Evolutionary conservation across 2,113 vertebrate species (phyloP).

Genomic region (Bostrychus sinensis): DNA sequence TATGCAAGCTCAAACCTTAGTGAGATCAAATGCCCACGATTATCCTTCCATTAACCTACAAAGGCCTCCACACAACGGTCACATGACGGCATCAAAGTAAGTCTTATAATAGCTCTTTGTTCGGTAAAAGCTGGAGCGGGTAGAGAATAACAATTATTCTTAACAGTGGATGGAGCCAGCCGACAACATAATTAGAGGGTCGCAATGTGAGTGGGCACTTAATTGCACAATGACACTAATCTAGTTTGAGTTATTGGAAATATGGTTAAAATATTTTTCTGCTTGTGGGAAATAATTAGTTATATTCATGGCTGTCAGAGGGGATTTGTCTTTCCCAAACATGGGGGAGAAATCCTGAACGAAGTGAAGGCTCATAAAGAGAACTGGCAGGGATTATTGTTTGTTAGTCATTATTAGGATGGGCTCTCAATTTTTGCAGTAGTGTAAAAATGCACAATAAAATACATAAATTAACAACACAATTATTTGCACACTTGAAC

Average conservation of each 20-base stretch:
- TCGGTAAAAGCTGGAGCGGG: slow-evolving; percentile 52
- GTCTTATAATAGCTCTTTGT: slow-evolving; percentile 65
- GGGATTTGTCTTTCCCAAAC: slow-evolving; percentile 40
- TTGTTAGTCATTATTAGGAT: slow-evolving; percentile 37
- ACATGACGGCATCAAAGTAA: slow-evolving; percentile 68
- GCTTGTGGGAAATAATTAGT: slow-evolving; percentile 52
- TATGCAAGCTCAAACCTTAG: slow-evolving; percentile 40
- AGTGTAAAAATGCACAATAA: neutral
- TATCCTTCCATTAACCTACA: slow-evolving; percentile 73
- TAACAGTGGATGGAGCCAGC: slow-evolving; percentile 55
- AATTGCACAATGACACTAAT: slow-evolving; percentile 56
- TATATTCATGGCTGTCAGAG: slow-evolving; percentile 47
- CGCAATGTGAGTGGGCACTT: slow-evolving; percentile 51
- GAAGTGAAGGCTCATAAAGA: slow-evolving; percentile 43
- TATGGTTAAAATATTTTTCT: slow-evolving; percentile 40
- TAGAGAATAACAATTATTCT: slow-evolving; percentile 67
- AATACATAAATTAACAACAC: neutral
- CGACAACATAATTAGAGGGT: slow-evolving; percentile 63
- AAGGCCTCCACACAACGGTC: slow-evolving; percentile 58
- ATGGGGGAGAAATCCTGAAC: slow-evolving; percentile 50
- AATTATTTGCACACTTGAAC: no score
- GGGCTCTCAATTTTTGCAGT: neutral
- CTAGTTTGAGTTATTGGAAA: slow-evolving; percentile 44
- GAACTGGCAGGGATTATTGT: slow-evolving; percentile 34
- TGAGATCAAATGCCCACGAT: slow-evolving; percentile 63